Evolutionary conservation across 2,113 vertebrate species (phyloP).

Genomic region (Mionectes macconnelli): DNA sequence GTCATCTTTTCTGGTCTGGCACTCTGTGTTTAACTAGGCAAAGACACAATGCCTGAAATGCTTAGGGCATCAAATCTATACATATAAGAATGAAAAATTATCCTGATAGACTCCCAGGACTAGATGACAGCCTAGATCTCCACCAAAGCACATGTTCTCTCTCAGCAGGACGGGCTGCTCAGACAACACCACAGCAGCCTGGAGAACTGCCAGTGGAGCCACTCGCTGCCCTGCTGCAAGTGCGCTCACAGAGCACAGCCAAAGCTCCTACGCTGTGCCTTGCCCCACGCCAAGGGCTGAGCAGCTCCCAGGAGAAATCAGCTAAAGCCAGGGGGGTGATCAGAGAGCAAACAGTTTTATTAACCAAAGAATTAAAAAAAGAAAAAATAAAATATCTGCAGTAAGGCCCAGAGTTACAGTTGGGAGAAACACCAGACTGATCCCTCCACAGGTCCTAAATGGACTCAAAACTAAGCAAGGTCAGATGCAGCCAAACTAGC

Average conservation of each 20-base stretch:
- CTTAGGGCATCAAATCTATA: background rate
- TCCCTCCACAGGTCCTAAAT: background rate
- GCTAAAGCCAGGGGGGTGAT: background rate
- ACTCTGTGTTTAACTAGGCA: background rate
- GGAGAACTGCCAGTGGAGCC: background rate
- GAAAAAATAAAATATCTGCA: background rate
- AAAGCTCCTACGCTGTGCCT: fast-evolving
- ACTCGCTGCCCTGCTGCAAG: background rate
- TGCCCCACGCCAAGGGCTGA: background rate
- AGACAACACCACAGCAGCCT: background rate
- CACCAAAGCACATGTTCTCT: background rate
- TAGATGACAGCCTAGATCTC: background rate
- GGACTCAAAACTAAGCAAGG: background rate
- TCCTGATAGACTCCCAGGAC: background rate
- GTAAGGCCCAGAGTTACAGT: background rate
- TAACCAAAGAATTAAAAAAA: background rate
- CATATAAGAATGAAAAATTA: background rate
- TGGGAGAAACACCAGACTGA: background rate
- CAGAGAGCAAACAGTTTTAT: background rate
- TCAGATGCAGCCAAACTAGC: background rate
- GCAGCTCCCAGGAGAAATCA: background rate
- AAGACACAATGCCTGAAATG: background rate
- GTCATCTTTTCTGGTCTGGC: background rate
- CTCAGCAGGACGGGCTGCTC: background rate
- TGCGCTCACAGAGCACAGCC: background rate